These are phyloP conservation scores for Myripristis jacobus DNA, from an alignment of 2,797 vertebrate species.

Conservation along the genomic window DNA sequence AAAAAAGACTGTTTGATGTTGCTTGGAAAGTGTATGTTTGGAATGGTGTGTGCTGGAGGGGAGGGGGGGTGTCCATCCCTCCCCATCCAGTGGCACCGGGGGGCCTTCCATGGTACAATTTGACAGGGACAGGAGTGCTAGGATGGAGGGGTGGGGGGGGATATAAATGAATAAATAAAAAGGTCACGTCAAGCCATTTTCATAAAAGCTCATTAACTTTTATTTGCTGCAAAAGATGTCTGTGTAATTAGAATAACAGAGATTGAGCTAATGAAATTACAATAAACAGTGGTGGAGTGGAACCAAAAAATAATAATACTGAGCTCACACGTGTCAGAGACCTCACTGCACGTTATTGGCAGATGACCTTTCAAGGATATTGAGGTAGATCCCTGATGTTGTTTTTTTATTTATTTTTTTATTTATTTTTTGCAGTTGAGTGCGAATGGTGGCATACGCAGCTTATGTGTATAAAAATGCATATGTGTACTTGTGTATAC, in stretches of 20 bases:
- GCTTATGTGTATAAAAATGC: background rate
- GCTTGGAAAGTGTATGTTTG: slow-evolving; percentile 44
- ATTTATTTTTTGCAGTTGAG: background rate
- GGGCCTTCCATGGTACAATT: slow-evolving; percentile 34
- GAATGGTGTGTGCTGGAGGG: slow-evolving; percentile 32
- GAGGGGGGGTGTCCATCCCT: slow-evolving; percentile 19
- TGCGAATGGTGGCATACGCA: too few species aligned
- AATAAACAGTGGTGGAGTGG: slow-evolving; percentile 72
- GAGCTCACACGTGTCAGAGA: slow-evolving; percentile 44
- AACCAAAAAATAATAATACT: slow-evolving; percentile 64
- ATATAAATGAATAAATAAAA: slow-evolving; percentile 77
- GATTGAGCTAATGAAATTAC: slow-evolving; percentile 80
- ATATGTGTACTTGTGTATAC: background rate
- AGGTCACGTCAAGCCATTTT: slow-evolving; percentile 80
- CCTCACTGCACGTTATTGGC: slow-evolving; percentile 61
- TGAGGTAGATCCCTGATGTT: slow-evolving; percentile 35
- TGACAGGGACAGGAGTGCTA: slow-evolving; percentile 47
- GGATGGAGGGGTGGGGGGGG: slow-evolving; percentile 6
- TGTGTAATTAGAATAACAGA: slow-evolving; percentile 80
- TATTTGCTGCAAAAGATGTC: slow-evolving; percentile 77
- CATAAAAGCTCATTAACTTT: slow-evolving; percentile 84
- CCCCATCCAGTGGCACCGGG: slow-evolving; percentile 5
- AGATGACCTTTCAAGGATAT: slow-evolving; percentile 74
- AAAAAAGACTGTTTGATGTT: slow-evolving; percentile 33
- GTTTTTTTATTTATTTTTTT: slow-evolving; percentile 19